phyloP scores from a whole-genome alignment of 1,140 invertebrate genomes.

The Nomia melanderi region DNA sequence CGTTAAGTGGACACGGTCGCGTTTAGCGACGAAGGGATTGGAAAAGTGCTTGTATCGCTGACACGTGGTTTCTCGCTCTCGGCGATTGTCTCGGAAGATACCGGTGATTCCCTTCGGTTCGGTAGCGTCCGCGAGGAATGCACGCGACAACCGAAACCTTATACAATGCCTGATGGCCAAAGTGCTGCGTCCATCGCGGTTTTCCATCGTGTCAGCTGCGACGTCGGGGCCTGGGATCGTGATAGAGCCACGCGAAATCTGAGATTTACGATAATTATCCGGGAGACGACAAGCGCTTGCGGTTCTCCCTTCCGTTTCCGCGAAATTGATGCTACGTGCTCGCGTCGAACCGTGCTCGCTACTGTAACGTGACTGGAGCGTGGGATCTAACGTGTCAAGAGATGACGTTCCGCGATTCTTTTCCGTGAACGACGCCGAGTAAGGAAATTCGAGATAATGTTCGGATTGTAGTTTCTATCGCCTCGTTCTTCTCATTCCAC shows the following conservation, averaged over 20 bases:
- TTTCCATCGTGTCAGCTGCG: constrained; percentile 49
- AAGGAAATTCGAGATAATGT: too few species aligned
- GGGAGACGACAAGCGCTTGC: neutral
- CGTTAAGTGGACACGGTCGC: too few species aligned
- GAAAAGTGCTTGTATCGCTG: too few species aligned
- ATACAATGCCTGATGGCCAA: neutral
- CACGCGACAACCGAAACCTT: constrained; percentile 1
- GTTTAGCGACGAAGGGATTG: too few species aligned
- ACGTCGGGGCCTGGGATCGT: neutral
- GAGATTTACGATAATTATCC: constrained; percentile 20
- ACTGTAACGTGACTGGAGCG: neutral
- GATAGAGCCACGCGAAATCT: constrained; percentile 29
- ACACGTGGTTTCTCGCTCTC: neutral
- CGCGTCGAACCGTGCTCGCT: neutral
- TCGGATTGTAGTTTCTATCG: too few species aligned
- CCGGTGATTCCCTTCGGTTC: neutral
- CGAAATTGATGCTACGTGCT: neutral
- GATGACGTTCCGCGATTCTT: neutral
- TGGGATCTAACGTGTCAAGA: neutral
- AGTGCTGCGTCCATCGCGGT: neutral
- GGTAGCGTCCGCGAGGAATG: neutral
- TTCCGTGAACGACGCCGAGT: neutral
- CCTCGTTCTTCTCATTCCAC: too few species aligned
- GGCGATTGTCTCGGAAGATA: neutral
- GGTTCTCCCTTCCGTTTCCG: neutral